Evolutionary conservation across 2,797 vertebrate species (phyloP).

Genomic region (Mastacembelus armatus): DNA sequence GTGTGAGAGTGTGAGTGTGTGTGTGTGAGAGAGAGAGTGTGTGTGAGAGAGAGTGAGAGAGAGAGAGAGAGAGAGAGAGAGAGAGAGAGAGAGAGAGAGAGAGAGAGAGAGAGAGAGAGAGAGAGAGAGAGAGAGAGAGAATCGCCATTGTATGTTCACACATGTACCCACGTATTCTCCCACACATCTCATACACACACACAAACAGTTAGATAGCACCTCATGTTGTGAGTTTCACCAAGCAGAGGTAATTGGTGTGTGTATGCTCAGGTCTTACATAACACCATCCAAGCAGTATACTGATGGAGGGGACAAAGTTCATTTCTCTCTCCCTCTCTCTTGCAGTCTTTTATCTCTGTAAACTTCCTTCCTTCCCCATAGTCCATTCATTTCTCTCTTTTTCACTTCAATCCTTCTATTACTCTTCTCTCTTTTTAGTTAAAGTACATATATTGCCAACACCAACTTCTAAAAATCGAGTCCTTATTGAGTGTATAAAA

Average conservation of each 20-base stretch:
- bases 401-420: constrained; percentile 44
- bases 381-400: constrained; percentile 52
- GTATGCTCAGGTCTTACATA: constrained; percentile 75
- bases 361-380: constrained; percentile 66
- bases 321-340: constrained; percentile 43
- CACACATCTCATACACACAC: constrained; percentile 22
- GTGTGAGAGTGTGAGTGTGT: too few species aligned
- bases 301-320: constrained; percentile 72
- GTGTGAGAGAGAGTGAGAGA: too few species aligned
- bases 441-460: background rate
- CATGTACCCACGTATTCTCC: constrained; percentile 23
- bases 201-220: constrained; percentile 30
- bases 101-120: too few species aligned
- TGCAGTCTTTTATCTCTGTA: constrained; percentile 60
- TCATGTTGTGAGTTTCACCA: constrained; percentile 67
- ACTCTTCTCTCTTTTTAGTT: constrained; percentile 11
- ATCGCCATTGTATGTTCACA: constrained; percentile 41
- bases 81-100: too few species aligned
- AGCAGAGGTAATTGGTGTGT: constrained; percentile 75
- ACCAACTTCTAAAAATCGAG: background rate
- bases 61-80: too few species aligned
- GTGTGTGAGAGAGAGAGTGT: too few species aligned
- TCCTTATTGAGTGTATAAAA: background rate
- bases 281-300: constrained; percentile 61
- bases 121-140: too few species aligned